Evolutionary conservation across 2,797 vertebrate species (phyloP).

Genomic region (Betta splendens): DNA sequence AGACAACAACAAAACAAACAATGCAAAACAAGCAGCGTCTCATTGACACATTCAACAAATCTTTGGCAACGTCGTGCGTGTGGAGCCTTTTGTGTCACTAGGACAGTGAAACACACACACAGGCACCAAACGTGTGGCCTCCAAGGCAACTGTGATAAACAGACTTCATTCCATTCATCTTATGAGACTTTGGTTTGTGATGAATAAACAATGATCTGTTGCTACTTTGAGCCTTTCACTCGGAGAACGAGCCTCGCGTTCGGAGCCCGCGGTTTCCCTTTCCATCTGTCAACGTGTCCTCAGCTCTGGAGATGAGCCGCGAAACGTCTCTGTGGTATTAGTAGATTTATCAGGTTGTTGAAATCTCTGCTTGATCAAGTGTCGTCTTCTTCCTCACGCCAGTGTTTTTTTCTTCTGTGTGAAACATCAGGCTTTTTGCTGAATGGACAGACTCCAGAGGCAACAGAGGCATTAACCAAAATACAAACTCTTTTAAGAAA

Average conservation of each 20-base stretch:
- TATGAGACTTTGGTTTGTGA: not conserved
- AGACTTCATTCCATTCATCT: no score
- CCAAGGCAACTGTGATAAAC: not conserved
- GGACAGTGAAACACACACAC: conserved; percentile 32
- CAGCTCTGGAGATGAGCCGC: not conserved
- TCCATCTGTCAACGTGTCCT: not conserved
- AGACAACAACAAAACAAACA: conserved; percentile 9
- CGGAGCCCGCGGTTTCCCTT: not conserved
- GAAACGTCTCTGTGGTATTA: not conserved
- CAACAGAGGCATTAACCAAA: not conserved
- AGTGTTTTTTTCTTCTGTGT: no score
- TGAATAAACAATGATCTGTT: not conserved
- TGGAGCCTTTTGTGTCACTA: conserved; percentile 6
- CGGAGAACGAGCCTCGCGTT: not conserved
- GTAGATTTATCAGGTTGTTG: not conserved
- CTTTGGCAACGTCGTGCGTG: conserved; percentile 66
- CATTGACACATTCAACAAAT: conserved; percentile 43
- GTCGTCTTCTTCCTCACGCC: not conserved
- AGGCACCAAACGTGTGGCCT: conserved; percentile 11
- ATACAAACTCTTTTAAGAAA: conserved; percentile 7
- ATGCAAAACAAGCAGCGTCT: conserved; percentile 46
- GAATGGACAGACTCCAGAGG: no score
- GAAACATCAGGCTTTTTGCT: no score
- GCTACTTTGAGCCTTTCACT: not conserved
- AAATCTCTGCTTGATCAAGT: not conserved